Evolutionary conservation across 2,113 vertebrate genomes (phyloP).

Genomic region (Alethe diademata): DNA sequence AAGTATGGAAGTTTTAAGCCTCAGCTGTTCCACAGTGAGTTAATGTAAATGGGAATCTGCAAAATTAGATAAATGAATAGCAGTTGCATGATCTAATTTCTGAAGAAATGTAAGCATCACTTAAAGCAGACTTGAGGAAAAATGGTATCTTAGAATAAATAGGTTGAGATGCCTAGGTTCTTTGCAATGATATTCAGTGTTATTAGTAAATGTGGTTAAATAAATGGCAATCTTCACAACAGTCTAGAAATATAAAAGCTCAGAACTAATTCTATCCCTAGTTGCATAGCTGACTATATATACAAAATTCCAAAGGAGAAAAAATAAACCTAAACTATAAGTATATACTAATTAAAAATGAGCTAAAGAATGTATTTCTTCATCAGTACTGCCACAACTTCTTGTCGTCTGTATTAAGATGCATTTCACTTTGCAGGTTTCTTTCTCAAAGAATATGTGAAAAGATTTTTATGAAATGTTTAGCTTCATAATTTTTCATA

Average conservation of each 20-base stretch:
- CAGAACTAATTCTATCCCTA: not conserved
- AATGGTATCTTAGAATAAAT: not conserved
- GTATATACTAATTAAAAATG: not conserved
- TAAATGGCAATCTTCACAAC: not conserved
- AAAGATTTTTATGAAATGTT: not conserved
- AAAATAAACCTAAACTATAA: not conserved
- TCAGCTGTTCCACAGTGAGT: not conserved
- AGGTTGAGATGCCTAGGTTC: not conserved
- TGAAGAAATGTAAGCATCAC: not conserved
- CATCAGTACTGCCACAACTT: not conserved
- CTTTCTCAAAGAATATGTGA: not conserved
- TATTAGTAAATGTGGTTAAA: not conserved
- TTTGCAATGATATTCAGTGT: not conserved
- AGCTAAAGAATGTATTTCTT: not conserved
- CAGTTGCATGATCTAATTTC: not conserved
- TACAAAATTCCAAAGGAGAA: not conserved
- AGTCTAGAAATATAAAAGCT: not conserved
- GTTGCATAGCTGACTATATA: not conserved
- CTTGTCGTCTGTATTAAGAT: not conserved
- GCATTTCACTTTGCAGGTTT: not conserved
- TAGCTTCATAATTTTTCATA: not conserved
- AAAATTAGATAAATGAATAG: not conserved
- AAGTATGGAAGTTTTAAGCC: not conserved
- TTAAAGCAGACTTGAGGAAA: not conserved
- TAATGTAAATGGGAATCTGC: not conserved